Conservation (phyloP, 2,113 vertebrate genomes). For the Protobothrops flavoviridis region DNA sequence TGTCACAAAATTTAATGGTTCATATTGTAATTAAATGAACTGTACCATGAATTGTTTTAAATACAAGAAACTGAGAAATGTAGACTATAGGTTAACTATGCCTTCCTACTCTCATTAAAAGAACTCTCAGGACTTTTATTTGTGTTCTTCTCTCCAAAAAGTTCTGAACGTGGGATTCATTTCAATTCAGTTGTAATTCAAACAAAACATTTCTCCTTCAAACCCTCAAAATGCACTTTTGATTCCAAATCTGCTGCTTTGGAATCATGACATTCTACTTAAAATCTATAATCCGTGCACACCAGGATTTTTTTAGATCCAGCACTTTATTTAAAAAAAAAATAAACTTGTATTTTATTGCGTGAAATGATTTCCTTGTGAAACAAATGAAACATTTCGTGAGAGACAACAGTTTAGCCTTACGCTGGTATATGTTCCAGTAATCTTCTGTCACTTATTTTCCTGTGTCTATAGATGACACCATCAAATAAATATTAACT, state of each 20-base stretch:
- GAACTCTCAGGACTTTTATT: background rate
- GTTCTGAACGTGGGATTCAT: background rate
- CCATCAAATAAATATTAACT: constrained; percentile 4
- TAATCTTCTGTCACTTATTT: background rate
- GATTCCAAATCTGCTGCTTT: background rate
- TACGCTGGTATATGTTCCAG: background rate
- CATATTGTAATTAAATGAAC: background rate
- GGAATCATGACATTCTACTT: background rate
- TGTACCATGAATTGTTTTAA: background rate
- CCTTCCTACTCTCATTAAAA: background rate
- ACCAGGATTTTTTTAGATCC: background rate
- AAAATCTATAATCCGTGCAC: background rate
- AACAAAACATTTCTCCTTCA: background rate
- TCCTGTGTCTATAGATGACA: background rate
- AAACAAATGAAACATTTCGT: background rate
- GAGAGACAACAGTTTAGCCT: background rate
- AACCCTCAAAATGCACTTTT: background rate
- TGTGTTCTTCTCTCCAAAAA: background rate
- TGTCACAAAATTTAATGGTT: background rate
- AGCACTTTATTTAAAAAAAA: background rate
- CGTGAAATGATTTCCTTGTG: background rate
- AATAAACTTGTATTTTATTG: background rate
- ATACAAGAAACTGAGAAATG: background rate
- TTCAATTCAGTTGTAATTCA: background rate
- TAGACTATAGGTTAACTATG: background rate